These are phyloP conservation scores for Psettodes erumei DNA, from an alignment of 2,113 vertebrate genomes.

Conservation along the genomic window DNA sequence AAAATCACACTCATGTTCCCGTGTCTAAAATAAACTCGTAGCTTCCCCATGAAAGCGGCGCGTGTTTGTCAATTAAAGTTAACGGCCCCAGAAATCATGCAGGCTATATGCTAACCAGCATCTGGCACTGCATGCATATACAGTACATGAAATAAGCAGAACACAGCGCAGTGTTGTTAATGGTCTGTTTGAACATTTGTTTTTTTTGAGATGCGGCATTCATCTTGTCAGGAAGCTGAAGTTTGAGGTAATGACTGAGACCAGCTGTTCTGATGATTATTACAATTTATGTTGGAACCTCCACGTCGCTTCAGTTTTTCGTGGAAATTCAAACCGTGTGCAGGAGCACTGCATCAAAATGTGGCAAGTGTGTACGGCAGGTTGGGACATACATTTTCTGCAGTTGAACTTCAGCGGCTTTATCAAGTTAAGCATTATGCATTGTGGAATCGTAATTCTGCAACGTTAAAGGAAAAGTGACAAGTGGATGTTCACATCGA, in stretches of 20 bases:
- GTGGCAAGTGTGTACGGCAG: background rate
- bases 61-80: background rate
- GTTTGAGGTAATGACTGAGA: background rate
- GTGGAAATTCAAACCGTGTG: background rate
- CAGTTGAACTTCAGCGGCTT: background rate
- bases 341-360: background rate
- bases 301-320: background rate
- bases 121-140: background rate
- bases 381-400: background rate
- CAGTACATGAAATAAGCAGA: background rate
- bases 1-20: background rate
- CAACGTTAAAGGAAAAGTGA: background rate
- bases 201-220: background rate
- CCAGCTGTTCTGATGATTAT: background rate
- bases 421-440: too few species aligned
- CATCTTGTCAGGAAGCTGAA: conserved; percentile 4
- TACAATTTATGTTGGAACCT: background rate
- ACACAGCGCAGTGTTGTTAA: background rate
- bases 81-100: conserved; percentile 13
- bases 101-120: conserved; percentile 11
- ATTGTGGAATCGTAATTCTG: background rate
- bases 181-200: background rate
- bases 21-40: background rate
- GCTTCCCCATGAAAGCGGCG: background rate
- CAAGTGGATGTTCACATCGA: background rate